Conservation (phyloP, 2,797 vertebrate genomes). For the Lepidocolaptes lacrymiger region DNA sequence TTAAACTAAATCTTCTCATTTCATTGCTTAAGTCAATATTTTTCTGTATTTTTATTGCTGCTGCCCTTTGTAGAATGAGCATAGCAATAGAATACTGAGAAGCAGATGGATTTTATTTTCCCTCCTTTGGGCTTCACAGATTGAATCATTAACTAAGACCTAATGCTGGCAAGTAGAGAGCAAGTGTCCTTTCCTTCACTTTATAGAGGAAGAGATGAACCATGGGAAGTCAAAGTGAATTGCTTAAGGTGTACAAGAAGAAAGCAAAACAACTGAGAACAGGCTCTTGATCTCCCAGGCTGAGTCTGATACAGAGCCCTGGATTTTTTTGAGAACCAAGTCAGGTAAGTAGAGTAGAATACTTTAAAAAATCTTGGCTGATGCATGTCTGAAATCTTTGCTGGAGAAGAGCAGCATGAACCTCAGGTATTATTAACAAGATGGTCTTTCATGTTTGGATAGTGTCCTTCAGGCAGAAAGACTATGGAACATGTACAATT, state of each 20-base stretch:
- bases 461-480: background rate
- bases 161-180: background rate
- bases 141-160: background rate
- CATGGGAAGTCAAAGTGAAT: background rate
- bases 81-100: background rate
- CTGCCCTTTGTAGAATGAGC: background rate
- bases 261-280: background rate
- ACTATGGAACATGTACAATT: background rate
- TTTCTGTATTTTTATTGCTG: background rate
- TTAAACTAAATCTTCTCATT: background rate
- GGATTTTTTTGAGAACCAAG: background rate
- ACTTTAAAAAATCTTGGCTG: background rate
- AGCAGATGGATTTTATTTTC: background rate
- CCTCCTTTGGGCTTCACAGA: background rate
- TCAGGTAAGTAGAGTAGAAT: background rate
- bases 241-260: background rate
- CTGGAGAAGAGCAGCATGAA: background rate
- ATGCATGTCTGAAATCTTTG: background rate
- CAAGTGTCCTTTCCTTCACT: background rate
- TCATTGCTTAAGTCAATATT: background rate
- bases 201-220: background rate
- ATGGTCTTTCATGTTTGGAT: background rate
- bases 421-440: background rate
- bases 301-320: background rate
- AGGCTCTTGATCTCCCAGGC: background rate